These are phyloP conservation scores for pig (Sus scrofa) DNA, from an alignment of 2,113 vertebrate species.

Conservation along the genomic window DNA sequence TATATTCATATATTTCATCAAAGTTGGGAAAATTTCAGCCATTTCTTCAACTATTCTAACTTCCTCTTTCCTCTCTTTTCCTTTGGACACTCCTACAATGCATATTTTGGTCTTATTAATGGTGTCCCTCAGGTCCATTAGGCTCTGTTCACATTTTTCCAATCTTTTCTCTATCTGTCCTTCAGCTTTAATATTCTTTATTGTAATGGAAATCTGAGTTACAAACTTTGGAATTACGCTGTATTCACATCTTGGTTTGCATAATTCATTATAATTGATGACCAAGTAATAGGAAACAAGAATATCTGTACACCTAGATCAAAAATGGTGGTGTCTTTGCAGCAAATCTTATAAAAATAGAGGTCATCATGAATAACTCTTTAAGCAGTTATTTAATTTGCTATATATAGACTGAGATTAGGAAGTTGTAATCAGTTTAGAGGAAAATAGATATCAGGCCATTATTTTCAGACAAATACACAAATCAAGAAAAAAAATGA, in stretches of 20 bases:
- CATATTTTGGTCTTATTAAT: not conserved
- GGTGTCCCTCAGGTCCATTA: not conserved
- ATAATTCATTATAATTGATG: not conserved
- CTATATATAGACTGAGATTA: not conserved
- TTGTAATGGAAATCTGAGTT: not conserved
- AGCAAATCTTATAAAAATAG: not conserved
- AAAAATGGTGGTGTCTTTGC: not conserved
- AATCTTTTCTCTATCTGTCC: not conserved
- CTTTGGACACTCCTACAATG: not conserved
- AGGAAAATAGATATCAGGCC: not conserved
- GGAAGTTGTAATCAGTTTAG: conserved; percentile 19
- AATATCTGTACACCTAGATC: not conserved
- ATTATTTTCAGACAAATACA: conserved; percentile 18
- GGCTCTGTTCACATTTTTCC: not conserved
- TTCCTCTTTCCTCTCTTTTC: not conserved
- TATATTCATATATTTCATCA: not conserved
- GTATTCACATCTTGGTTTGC: not conserved
- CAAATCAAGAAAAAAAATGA: conserved; percentile 21
- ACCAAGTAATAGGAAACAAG: not conserved
- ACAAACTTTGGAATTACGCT: not conserved
- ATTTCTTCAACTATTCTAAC: not conserved
- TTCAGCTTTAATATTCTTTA: not conserved
- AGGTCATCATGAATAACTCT: not conserved
- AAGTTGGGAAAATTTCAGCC: not conserved
- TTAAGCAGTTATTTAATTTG: conserved; percentile 28